Evolutionary conservation across 1,140 invertebrate genomes (phyloP).

Genomic region (Eubasilissa regina): DNA sequence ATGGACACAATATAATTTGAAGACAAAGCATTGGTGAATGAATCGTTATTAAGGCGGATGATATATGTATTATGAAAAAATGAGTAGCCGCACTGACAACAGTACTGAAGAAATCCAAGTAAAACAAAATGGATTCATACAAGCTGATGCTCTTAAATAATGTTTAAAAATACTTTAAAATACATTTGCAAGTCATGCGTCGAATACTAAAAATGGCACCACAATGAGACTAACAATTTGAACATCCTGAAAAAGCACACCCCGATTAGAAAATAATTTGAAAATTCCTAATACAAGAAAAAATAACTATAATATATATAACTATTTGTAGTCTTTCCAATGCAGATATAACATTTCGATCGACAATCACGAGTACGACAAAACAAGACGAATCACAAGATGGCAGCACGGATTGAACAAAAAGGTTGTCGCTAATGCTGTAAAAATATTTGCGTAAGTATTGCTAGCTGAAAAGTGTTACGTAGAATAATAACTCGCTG

Average conservation of each 20-base stretch:
- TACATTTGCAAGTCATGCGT: constrained; percentile 6
- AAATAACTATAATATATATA: background rate
- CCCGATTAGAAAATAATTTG: constrained; percentile 3
- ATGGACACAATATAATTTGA: too few species aligned
- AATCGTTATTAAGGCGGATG: background rate
- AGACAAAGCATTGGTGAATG: too few species aligned
- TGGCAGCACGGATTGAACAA: background rate
- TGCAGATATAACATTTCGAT: background rate
- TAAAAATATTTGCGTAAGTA: background rate
- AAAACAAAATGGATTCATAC: background rate
- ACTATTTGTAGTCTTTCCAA: background rate
- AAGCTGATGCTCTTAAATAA: constrained; percentile 1
- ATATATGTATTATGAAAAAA: too few species aligned
- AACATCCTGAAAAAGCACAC: constrained; percentile 19
- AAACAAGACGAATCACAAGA: background rate
- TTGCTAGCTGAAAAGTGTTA: background rate
- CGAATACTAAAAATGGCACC: constrained; percentile 12
- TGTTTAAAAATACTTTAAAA: background rate
- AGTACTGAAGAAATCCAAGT: background rate
- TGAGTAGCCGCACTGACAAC: too few species aligned
- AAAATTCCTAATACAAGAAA: constrained; percentile 5
- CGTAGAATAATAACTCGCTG: constrained; percentile 8
- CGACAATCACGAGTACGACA: background rate
- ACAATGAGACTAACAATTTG: background rate
- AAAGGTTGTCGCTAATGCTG: background rate